Evolutionary conservation across 2,113 vertebrate species (phyloP), one percentile per base, ranked within the genome.

Genomic region (Cyprinus carpio): DNA sequence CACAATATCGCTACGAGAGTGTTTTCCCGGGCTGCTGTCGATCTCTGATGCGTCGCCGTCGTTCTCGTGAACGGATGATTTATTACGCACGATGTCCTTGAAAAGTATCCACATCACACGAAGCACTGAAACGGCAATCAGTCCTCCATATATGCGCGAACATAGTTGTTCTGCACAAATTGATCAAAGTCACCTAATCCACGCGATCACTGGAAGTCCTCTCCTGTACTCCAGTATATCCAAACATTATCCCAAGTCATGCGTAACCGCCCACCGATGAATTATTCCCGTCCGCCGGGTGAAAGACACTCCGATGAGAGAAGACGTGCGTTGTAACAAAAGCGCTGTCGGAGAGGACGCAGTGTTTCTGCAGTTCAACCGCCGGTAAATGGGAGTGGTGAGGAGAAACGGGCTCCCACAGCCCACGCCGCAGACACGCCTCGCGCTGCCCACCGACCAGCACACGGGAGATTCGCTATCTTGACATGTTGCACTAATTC

Each of bases 81-180:
- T 87, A 80, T 80, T 71, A 60, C 82, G 29, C 64, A 37, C 87
- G 51, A 76, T 87, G 90, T 90, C 90, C 89, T 91, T 91, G 87
- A 84, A 62, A 81, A 88, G 83, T 83, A 89, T 86, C 86, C 88
- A 87, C 82, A 84, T 46, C 64, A 81, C 58, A 81, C 23, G 62
- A 51, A 79, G 18, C 69, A 79, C 56, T 78, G 43, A 75, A 23
- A 87, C 43, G 37, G 31, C 46, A n/a, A 40, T 9, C 40, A 40
- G 40, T 40, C 40, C 40, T 43, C 58, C 46, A 58, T 37, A 29
- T 9, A 13, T 46, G 23, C 40, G 46, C 79, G 29, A 51, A 25
- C 54, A 83, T 27, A 82, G 67, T 87, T 80, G 25, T 25, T 85
- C 82, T 18, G 27, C 51, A 7, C 37, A 62, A 51, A 75, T 18